Evolutionary conservation across 2,888 invertebrate species (phyloP), one percentile per base, ranked within the genome.

Genomic region (Chrysina gloriosa): DNA sequence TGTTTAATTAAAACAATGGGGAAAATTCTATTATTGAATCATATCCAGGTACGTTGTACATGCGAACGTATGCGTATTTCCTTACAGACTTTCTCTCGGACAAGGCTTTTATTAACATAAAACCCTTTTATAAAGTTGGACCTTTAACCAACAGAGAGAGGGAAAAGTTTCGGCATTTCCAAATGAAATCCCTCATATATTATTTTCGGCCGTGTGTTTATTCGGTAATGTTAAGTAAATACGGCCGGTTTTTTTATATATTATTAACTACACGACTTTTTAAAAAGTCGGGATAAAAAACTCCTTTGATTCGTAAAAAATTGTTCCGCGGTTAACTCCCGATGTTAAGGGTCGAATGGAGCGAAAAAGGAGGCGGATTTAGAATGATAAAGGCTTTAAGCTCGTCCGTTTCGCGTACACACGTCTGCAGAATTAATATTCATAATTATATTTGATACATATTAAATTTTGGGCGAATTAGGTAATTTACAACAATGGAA

Each of bases 101-200:
- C 7, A 27, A 27, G 27, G 50, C 27, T 27, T 50, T 50, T 50
- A 50, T 50, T 27, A 50, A 50, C 50, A 50, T 50, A 50, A 50
- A 50, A 50, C 50, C 50, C 50, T 50, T 50, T 50, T 50, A 50
- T 50, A 50, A 50, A 50, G 50, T 50, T 25, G 27, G 27, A 50
- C 27, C 11, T 50, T 50, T 50, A 50, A 50, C 25, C 50, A 50
- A 27, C 1, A 5, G 11, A n/a, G 50, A 4, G 7, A 42, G 7
- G 11, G 42, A 7, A 16, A 9, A 42, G 16, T 14, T 42, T 1
- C 50, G 25, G 50, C 50, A 50, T 50, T 50, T 50, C 14, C 50
- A 14, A 25, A 50, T n/a, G 50, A 27, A 50, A 25, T 50, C 50
- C 14, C 50, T 27, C 50, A 25, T 50, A 14, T 14, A 27, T 50